Evolutionary conservation across 2,888 invertebrate species (phyloP).

Genomic region (Athripsodes cinereus): DNA sequence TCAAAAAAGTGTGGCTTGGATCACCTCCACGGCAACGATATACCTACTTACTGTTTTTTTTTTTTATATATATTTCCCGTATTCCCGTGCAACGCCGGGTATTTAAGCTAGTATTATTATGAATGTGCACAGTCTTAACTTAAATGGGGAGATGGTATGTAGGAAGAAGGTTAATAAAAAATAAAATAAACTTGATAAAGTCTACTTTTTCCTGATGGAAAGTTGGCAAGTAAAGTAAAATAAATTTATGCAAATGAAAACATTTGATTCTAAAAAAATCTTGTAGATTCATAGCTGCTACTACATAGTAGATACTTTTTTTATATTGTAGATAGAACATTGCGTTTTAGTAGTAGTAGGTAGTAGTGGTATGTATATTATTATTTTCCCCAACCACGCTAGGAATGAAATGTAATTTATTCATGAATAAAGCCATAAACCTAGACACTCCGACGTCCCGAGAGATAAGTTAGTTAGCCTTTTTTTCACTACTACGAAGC

Average conservation of each 20-base stretch:
- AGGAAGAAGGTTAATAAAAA: not conserved
- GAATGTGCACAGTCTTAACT: too few relatives aligned
- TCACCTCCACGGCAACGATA: too few relatives aligned
- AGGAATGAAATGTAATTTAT: conserved; percentile 13
- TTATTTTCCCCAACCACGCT: not conserved
- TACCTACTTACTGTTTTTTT: too few relatives aligned
- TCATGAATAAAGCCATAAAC: conserved; percentile 12
- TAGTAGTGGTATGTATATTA: too few relatives aligned
- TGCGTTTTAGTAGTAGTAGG: not conserved
- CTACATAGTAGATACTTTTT: not conserved
- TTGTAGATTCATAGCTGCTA: conserved; percentile 2
- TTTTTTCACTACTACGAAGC: conserved; percentile 9
- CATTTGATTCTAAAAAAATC: conserved; percentile 5
- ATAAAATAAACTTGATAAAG: not conserved
- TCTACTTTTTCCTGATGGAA: not conserved
- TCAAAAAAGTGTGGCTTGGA: too few relatives aligned
- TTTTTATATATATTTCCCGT: too few relatives aligned
- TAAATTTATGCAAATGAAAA: conserved; percentile 1
- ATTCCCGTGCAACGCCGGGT: too few relatives aligned
- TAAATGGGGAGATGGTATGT: not conserved
- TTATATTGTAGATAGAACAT: not conserved
- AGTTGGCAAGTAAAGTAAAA: not conserved
- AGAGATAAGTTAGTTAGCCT: conserved; percentile 12
- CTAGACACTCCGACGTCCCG: conserved; percentile 7
- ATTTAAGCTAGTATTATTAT: too few relatives aligned